Evolutionary conservation across 2,113 vertebrate genomes (phyloP).

Genomic region (Pampusana beccarii): DNA sequence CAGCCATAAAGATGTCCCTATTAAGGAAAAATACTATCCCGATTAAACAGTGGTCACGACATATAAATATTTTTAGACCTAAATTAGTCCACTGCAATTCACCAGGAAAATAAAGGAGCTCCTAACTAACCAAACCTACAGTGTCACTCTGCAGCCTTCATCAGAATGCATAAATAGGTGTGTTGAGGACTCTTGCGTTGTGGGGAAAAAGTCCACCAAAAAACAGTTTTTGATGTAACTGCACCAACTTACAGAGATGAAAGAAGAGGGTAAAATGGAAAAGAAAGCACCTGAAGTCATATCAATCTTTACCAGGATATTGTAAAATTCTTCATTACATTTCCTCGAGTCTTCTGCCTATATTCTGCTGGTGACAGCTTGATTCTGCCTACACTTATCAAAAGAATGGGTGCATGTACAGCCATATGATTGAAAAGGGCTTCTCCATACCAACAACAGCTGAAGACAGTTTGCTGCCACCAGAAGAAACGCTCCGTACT

Average conservation of each 20-base stretch:
- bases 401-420: neutral
- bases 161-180: neutral
- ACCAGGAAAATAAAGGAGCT: neutral
- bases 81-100: neutral
- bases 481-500: neutral
- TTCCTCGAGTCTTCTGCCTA: conserved; percentile 6
- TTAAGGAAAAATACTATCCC: conserved; percentile 2
- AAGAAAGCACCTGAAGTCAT: neutral
- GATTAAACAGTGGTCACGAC: neutral
- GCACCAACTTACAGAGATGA: conserved; percentile 1
- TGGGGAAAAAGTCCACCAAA: neutral
- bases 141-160: neutral
- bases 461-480: conserved; percentile 22
- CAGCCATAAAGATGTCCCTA: conserved; percentile 20
- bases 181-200: neutral
- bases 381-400: conserved; percentile 14
- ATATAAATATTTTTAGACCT: conserved; percentile 20
- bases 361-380: conserved; percentile 29
- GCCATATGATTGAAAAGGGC: neutral
- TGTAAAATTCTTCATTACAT: neutral
- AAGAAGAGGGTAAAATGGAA: conserved; percentile 31
- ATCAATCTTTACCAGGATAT: neutral
- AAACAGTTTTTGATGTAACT: neutral
- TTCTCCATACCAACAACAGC: neutral
- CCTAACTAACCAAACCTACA: neutral